Base-by-base conservation (phyloP, 2,113 vertebrate species). In the Cyprinodon variegatus region DNA sequence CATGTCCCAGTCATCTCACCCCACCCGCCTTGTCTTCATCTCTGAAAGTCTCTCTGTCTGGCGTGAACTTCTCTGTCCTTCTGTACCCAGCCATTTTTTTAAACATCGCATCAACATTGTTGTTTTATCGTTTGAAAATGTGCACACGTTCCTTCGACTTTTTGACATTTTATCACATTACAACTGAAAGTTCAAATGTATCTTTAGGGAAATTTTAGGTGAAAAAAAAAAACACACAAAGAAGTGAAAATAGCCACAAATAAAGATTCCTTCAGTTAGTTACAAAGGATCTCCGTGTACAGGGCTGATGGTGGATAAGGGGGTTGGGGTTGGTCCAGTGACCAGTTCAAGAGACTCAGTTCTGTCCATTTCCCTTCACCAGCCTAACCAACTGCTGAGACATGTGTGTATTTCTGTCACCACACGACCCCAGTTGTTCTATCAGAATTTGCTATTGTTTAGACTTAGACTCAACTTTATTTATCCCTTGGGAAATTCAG, bases 1-100 rank as follows among this genome's bases (percentile, higher is more conserved):
- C 82, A 87, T 83, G 86, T 71, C 78, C 79, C 50, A 83, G 85
- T 84, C 84, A 86, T 85, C 84, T 40, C 76, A 69, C 71, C 81
- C 39, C 50, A 38, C 76, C 39, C 73, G 66, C 72, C 79, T 72
- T 63, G 81, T 75, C 83, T 82, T 89, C 81, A 78, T 83, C 72
- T 79, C 86, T 76, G 63, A 57, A 53, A 84, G 70, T 57, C 72
- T 76, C 74, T 75, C 85, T 85, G 80, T 84, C 86, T 83, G 79
- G 82, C 78, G 68, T 20, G 39, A 73, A 63, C 37, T 81, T 79
- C 69, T 68, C 72, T 61, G 77, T 76, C 50, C 73, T 76, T 72
- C 64, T 85, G 76, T 8, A 22, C 39, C 20, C 75, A 57, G 50
- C 17, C 50, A 3, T 57, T 57, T 57, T 20, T 6, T 20, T 29